Base-by-base conservation (phyloP, 2,888 invertebrate genomes). In the Drosophila flavopinicola region DNA sequence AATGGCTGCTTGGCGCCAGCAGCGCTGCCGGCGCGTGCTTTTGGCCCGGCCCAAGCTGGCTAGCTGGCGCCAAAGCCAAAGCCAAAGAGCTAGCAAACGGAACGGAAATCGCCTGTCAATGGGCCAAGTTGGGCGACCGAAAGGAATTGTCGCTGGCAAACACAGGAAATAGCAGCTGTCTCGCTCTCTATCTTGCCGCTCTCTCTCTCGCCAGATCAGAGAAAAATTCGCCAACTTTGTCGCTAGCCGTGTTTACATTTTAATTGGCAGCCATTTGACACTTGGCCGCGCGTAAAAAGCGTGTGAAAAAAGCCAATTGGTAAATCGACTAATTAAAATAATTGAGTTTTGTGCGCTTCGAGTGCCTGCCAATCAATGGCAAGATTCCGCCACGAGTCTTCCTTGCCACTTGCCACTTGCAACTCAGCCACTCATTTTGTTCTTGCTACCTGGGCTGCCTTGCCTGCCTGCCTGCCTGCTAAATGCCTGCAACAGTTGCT, bases 81-180 rank as follows among this genome's bases (percentile, higher is more conserved):
- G 47, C 4, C 27, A 15, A 48, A 45, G 9, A n/a, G n/a, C n/a
- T n/a, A n/a, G n/a, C n/a, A n/a, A n/a, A n/a, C n/a, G n/a, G n/a
- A n/a, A n/a, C 85, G 80, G 80, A 82, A 86, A 86, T 86, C 80
- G 80, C 64, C 86, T 80, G 80, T 82, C 80, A 85, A 80, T 80
- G 53, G 37, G 52, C 58, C 52, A 60, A 53, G 75, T 49, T 61
- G 57, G 49, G 42, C 49, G 17, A 33, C 29, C 39, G 60, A 37
- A 11, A 57, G 72, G 73, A 73, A 73, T 73, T 73, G 73, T 73
- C 73, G 73, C 44, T 66, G 42, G 30, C 15, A 56, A 56, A 51
- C 56, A 68, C 69, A 75, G 71, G 75, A 71, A 74, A 53, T 47
- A 39, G 51, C 51, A 64, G 65, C 35, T 58, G 60, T 11, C 29